Percentiles rank a stretch among this genome's conserved stretches.
Conservation (phyloP, 2,888 invertebrate species). For the Megamerina dolium region DNA sequence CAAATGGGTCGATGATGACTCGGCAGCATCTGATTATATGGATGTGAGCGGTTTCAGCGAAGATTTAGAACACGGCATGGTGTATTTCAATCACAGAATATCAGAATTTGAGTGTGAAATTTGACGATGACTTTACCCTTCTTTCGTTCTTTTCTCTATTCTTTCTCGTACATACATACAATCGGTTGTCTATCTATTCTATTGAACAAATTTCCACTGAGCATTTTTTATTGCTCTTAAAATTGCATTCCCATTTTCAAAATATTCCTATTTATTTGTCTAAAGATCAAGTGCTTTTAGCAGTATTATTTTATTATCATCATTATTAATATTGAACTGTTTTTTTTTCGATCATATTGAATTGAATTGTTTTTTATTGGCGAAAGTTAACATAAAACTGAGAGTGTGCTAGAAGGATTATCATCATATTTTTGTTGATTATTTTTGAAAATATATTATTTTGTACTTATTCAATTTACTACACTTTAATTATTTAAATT, state of each 20-base stretch:
- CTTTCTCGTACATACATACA: not conserved
- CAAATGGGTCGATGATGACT: constrained; percentile 48
- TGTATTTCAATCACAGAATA: constrained; percentile 52
- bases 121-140: constrained; percentile 40
- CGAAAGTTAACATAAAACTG: no score
- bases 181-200: not conserved
- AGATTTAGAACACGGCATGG: constrained; percentile 49
- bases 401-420: no score
- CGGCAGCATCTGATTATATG: constrained; percentile 48
- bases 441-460: no score
- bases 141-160: constrained; percentile 13
- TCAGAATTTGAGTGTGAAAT: constrained; percentile 63
- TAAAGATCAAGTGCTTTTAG: constrained; percentile 26
- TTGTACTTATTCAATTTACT: no score
- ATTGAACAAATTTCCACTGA: not conserved
- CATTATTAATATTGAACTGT: no score
- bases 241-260: no score
- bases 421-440: no score
- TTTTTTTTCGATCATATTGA: no score
- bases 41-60: constrained; percentile 50
- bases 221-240: not conserved
- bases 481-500: not conserved
- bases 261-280: no score
- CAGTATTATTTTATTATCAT: constrained; percentile 31
- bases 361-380: no score